Percentiles rank a stretch among this genome's conserved stretches.
Conservation (phyloP, 2,113 vertebrate genomes). For the Myrmecobius fasciatus region DNA sequence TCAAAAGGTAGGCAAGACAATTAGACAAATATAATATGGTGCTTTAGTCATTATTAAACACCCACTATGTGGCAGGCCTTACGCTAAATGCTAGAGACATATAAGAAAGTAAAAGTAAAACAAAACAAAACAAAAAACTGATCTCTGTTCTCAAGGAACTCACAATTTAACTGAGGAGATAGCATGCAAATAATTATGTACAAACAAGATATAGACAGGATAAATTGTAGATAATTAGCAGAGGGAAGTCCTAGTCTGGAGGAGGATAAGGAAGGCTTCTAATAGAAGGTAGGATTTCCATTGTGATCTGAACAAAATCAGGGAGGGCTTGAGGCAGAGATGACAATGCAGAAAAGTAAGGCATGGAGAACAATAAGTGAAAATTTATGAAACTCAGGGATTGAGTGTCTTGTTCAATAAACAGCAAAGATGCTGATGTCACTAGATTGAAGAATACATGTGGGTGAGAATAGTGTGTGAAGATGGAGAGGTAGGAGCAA, state of each 20-base stretch:
- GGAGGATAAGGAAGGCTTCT: neutral
- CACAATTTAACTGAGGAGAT: neutral
- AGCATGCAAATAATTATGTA: neutral
- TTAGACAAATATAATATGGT: neutral
- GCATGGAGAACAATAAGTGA: neutral
- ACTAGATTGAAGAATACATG: neutral
- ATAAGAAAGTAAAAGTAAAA: neutral
- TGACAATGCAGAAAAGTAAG: neutral
- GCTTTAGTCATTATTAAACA: neutral
- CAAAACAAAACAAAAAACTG: neutral
- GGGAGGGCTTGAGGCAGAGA: neutral
- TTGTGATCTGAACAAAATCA: neutral
- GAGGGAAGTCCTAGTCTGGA: neutral
- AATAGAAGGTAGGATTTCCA: neutral
- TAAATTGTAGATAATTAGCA: neutral
- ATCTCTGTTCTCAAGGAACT: neutral
- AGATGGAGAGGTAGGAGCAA: neutral
- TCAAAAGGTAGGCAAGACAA: neutral
- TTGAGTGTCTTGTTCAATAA: neutral
- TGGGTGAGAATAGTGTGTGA: neutral
- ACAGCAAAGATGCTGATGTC: neutral
- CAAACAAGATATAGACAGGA: neutral
- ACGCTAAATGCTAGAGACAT: neutral
- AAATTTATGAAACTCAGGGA: neutral
- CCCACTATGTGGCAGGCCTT: neutral